These are phyloP conservation scores for Bombus soroeensis DNA, from an alignment of 1,140 invertebrate species.

Conservation along the genomic window DNA sequence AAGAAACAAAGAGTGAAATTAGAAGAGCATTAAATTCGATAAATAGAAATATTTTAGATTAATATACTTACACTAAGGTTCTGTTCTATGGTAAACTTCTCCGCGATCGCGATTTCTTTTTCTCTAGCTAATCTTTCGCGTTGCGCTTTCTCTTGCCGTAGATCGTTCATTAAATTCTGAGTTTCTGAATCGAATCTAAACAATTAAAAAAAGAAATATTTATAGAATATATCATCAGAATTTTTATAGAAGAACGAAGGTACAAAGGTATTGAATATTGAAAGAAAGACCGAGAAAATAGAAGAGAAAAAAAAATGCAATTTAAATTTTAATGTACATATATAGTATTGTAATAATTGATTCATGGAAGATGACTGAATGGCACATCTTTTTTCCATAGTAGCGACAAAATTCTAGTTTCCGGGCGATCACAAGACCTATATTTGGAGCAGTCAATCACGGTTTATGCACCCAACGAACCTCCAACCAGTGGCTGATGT, in stretches of 20 bases:
- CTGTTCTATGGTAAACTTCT: conserved; percentile 94
- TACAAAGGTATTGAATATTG: too few species aligned
- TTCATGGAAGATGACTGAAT: background rate
- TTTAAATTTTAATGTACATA: background rate
- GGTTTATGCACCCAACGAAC: conserved; percentile 41
- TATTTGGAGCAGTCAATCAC: conserved; percentile 51
- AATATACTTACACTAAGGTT: conserved; percentile 89
- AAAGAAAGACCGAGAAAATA: background rate
- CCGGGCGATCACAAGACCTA: conserved; percentile 1
- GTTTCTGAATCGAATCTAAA: conserved; percentile 93
- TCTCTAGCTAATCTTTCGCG: conserved; percentile 92
- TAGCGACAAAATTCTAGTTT: conserved; percentile 17
- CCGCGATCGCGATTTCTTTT: conserved; percentile 90
- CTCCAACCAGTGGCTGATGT: conserved; percentile 37
- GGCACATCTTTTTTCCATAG: too few species aligned
- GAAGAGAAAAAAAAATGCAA: too few species aligned
- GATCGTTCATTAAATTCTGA: conserved; percentile 91
- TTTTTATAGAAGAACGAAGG: too few species aligned
- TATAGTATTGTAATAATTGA: too few species aligned
- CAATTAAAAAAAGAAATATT: background rate
- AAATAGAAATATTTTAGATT: background rate
- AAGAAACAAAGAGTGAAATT: background rate
- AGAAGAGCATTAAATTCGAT: conserved; percentile 15
- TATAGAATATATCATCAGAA: background rate
- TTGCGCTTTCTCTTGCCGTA: conserved; percentile 89